Evolutionary conservation across 2,113 vertebrate species (phyloP).

Genomic region (Dinomys branickii): DNA sequence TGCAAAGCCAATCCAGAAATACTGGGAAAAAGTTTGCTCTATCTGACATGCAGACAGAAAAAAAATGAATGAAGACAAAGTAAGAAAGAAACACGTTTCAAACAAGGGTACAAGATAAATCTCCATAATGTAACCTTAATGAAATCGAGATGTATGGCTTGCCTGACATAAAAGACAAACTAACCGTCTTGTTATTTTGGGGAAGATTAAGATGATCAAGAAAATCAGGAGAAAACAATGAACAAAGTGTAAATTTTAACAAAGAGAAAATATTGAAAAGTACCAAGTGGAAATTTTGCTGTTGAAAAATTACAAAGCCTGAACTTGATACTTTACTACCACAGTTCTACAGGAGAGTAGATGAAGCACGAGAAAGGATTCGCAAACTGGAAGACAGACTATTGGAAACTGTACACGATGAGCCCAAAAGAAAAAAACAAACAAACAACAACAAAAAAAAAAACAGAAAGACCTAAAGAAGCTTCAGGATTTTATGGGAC

Average conservation of each 20-base stretch:
- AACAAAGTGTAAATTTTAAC: background rate
- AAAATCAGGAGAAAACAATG: too few relatives aligned
- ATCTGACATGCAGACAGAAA: background rate
- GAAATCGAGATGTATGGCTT: background rate
- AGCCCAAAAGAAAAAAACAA: background rate
- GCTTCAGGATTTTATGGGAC: accelerated
- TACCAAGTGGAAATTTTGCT: background rate
- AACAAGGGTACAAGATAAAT: background rate
- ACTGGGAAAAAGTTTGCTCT: background rate
- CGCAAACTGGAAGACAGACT: background rate
- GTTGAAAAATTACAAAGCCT: background rate
- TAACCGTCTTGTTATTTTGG: too few relatives aligned
- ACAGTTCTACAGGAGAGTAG: background rate
- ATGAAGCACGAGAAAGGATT: background rate
- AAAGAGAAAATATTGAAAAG: background rate
- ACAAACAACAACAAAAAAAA: background rate
- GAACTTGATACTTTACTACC: background rate
- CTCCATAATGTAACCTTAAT: background rate
- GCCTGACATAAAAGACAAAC: background rate
- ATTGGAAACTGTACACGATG: background rate
- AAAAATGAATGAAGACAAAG: background rate
- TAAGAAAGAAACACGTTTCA: background rate
- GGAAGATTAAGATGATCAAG: background rate
- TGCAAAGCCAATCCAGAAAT: background rate
- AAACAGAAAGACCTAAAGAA: background rate